Percentiles rank a stretch among this genome's conserved stretches.
These are phyloP conservation scores for Aplochiton taeniatus DNA, from an alignment of 2,797 vertebrate genomes.

Conservation along the genomic window DNA sequence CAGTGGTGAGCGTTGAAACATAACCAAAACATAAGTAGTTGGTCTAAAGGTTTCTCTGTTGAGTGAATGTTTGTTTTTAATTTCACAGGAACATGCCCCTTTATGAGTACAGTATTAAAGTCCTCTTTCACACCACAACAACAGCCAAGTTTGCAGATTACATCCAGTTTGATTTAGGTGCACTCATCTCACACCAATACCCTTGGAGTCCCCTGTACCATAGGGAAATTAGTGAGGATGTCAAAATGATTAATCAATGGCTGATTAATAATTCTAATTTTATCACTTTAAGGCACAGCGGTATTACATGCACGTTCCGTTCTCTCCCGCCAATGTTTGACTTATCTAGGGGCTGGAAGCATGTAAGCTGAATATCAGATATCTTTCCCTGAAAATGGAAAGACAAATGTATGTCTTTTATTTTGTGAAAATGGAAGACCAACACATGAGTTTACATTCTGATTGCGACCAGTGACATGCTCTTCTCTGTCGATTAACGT, in stretches of 20 bases:
- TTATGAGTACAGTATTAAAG: conserved; percentile 61
- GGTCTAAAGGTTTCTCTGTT: not conserved
- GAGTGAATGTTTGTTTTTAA: conserved; percentile 6
- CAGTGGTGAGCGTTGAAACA: too few relatives aligned
- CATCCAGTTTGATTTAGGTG: conserved; percentile 73
- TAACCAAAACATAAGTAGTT: too few relatives aligned
- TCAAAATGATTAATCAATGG: conserved; percentile 63
- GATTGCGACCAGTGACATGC: too few relatives aligned
- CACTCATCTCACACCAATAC: conserved; percentile 67
- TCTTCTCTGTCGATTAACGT: too few relatives aligned
- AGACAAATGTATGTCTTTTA: too few relatives aligned
- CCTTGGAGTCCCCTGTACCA: conserved; percentile 44
- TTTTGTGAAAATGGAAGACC: too few relatives aligned
- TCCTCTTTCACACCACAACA: conserved; percentile 45
- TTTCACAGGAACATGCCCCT: conserved; percentile 48
- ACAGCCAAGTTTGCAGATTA: conserved; percentile 65
- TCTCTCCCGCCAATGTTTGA: conserved; percentile 5
- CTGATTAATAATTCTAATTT: conserved; percentile 64
- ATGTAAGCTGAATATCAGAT: conserved; percentile 1
- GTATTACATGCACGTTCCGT: conserved; percentile 21
- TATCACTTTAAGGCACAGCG: conserved; percentile 31
- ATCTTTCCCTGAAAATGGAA: not conserved
- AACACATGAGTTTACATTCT: too few relatives aligned
- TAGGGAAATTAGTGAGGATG: conserved; percentile 59
- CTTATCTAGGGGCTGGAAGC: conserved; percentile 9